Evolutionary conservation across 1,140 invertebrate genomes (phyloP), one percentile per base, ranked within the genome.

Genomic region (Helicorthomorpha holstii): DNA sequence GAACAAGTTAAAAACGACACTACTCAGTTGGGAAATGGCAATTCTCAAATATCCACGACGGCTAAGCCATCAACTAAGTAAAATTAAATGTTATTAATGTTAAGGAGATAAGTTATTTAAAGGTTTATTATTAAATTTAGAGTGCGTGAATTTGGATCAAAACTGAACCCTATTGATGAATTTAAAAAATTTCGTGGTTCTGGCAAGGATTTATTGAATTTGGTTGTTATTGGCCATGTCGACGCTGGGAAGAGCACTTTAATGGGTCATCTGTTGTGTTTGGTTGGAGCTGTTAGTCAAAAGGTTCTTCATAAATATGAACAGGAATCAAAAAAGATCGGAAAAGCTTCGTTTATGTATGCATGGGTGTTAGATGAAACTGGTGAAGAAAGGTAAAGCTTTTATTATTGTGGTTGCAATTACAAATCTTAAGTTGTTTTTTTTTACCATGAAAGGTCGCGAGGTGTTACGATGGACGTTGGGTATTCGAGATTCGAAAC

Each of bases 361-460:
- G 95, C 95, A 16, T 99, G 95, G 95, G 89, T 98, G 10, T 69
- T 99, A n/a, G 96, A 99, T 72, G 92, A 98, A 73, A 97, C 91
- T 55, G 89, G 90, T 7, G 94, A 98, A 70, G 94, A 99, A 72
- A 78, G 94, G 75, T 82, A 73, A 50, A 67, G 73, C 19, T 10
- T 47, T 52, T 7, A 22, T 46, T 46, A 4, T 7, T 21, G 7
- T 7, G 19, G 44, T 46, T 46, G 4, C 44, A 10, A 41, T 21
- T 22, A 22, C 19, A 46, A 19, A 12, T 25, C 21, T 22, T 46
- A 46, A 4, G 44, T 46, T 7, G 44, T 4, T 46, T 4, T 19
- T 25, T 7, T 22, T 7, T n/a, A 0, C 2, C 12, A 51, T 25
- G 34, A 49, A 59, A 82, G 80, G 57, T 73, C 75, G 56, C 74